These are phyloP conservation scores for Fragum fragum DNA, from an alignment of 2,888 invertebrate species.

Conservation along the genomic window DNA sequence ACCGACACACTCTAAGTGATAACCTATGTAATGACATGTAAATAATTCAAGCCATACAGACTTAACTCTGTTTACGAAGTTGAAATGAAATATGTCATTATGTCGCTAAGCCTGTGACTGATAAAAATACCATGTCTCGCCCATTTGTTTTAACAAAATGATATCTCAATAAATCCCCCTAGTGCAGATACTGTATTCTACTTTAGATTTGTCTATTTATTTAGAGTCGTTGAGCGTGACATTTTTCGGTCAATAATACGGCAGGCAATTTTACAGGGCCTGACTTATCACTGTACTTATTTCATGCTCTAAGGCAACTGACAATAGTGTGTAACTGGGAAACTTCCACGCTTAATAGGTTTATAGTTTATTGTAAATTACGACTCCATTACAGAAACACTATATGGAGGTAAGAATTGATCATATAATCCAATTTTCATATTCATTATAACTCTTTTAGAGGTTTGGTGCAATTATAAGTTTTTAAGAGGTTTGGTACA, in stretches of 20 bases:
- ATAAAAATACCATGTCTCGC: slow-evolving; percentile 1
- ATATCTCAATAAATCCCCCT: slow-evolving; percentile 11
- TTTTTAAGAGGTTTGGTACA: too few species aligned
- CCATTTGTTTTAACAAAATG: slow-evolving; percentile 29
- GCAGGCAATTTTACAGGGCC: slow-evolving; percentile 58
- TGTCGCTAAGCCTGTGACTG: slow-evolving; percentile 18
- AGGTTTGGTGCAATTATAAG: too few species aligned
- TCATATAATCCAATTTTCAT: too few species aligned
- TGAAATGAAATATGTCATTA: slow-evolving; percentile 13
- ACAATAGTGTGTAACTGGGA: slow-evolving; percentile 29
- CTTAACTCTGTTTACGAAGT: not conserved
- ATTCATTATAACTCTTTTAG: too few species aligned
- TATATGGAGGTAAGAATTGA: not conserved
- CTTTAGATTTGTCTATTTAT: slow-evolving; percentile 26
- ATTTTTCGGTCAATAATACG: slow-evolving; percentile 58
- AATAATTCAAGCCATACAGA: not conserved
- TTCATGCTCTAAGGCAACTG: slow-evolving; percentile 48
- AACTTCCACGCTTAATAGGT: slow-evolving; percentile 24
- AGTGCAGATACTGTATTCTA: slow-evolving; percentile 8
- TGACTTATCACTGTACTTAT: slow-evolving; percentile 55
- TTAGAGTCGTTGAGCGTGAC: slow-evolving; percentile 61
- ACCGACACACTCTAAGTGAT: slow-evolving; percentile 9
- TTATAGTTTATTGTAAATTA: slow-evolving; percentile 32
- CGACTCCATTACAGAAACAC: not conserved
- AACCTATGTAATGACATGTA: not conserved